These are phyloP conservation scores for Saguinus imperator DNA, from an alignment of 2,113 vertebrate species.

Conservation along the genomic window DNA sequence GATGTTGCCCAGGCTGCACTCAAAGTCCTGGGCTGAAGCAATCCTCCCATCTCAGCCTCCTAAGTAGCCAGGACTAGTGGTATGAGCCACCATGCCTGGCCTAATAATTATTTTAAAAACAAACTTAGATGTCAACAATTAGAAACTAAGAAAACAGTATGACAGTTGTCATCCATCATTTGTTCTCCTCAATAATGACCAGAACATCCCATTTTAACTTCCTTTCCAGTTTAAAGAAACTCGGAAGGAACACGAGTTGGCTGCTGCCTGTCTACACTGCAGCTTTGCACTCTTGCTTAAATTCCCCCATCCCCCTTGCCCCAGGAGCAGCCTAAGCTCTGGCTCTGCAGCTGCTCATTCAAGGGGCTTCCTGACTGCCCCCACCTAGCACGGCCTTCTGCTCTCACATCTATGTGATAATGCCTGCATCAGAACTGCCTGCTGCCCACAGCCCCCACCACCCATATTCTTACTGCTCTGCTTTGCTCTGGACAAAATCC, in stretches of 20 bases:
- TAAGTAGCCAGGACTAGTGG: too few species aligned
- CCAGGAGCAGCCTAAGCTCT: background rate
- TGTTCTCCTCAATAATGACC: background rate
- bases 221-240: background rate
- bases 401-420: background rate
- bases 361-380: background rate
- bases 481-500: background rate
- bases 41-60: too few species aligned
- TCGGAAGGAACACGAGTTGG: background rate
- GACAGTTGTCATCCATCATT: background rate
- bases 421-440: accelerated
- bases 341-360: background rate
- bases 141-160: background rate
- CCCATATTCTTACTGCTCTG: background rate
- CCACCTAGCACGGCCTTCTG: background rate
- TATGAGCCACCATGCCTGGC: too few species aligned
- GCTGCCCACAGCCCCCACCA: background rate
- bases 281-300: background rate
- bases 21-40: too few species aligned
- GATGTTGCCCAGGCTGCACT: too few species aligned
- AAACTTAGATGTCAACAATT: background rate
- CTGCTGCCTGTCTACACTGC: background rate
- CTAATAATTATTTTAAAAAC: background rate
- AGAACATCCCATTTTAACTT: background rate
- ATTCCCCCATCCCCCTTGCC: too few species aligned